Conservation (phyloP, 2,797 vertebrate genomes). For the Lutjanus argentimaculatus region DNA sequence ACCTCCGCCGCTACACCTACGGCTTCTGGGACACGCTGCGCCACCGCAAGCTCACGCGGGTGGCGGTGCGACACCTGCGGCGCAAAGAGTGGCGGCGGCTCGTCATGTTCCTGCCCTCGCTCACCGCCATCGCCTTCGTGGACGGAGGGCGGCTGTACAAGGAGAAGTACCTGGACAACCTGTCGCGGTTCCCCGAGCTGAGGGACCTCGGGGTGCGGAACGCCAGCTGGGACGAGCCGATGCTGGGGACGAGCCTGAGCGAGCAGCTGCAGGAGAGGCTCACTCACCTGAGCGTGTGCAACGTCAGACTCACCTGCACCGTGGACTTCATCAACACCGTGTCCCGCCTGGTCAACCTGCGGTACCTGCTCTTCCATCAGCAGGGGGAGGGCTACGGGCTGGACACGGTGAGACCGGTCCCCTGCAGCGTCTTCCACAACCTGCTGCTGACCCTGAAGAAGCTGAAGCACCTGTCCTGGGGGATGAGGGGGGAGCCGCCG, state of each 20-base stretch:
- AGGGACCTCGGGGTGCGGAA: conserved; percentile 67
- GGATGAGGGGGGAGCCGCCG: conserved; percentile 72
- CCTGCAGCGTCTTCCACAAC: conserved; percentile 61
- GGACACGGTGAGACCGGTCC: conserved; percentile 70
- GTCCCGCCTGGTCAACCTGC: conserved; percentile 65
- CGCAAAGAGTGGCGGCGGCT: conserved; percentile 78
- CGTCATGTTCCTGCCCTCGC: conserved; percentile 65
- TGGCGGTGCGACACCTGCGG: conserved; percentile 70
- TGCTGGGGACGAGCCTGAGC: conserved; percentile 51
- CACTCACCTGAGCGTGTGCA: conserved; percentile 76
- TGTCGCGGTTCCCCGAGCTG: conserved; percentile 54
- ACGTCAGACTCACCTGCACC: conserved; percentile 68
- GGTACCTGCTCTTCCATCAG: conserved; percentile 74
- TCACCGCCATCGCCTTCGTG: conserved; percentile 74
- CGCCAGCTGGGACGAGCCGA: conserved; percentile 63
- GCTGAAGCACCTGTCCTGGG: conserved; percentile 75
- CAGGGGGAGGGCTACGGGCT: conserved; percentile 70
- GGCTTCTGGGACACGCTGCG: conserved; percentile 75
- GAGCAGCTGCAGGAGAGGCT: conserved; percentile 55
- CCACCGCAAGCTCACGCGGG: conserved; percentile 64
- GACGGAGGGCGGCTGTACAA: conserved; percentile 70
- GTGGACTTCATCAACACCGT: conserved; percentile 56
- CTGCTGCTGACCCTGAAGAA: conserved; percentile 65
- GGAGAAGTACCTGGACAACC: conserved; percentile 69
- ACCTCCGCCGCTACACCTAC: conserved; percentile 76